Evolutionary conservation across 2,888 invertebrate species (phyloP), one percentile per base, ranked within the genome.

Genomic region (Phlogophora meticulosa): DNA sequence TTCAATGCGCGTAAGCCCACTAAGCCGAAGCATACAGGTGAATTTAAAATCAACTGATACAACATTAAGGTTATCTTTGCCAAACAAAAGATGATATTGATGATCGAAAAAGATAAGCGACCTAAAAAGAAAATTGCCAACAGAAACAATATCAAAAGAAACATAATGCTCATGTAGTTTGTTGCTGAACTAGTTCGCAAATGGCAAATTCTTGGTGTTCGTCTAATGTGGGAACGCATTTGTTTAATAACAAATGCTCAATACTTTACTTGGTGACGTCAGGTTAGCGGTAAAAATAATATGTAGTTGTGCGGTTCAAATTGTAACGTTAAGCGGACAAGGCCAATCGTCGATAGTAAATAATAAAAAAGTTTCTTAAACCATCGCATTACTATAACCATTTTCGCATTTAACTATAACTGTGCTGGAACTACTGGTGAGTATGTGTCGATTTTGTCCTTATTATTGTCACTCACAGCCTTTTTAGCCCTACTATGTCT

Each of bases 221-320:
- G 72, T 73, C 72, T 83, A 83, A 83, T 85, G 83, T 86, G 85
- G 83, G 85, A 89, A 86, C 80, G 53, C 63, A 82, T 84, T 84
- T 85, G 81, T 82, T 83, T 82, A 85, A 85, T 85, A 88, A 85
- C 87, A 83, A 84, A 84, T 80, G 66, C 81, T 82, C 68, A 79
- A 83, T 84, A 78, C 76, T 81, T 81, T 84, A 78, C 76, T 81
- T 81, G 73, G 75, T 86, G 84, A 85, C 86, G 85, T 85, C 83
- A 84, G 61, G 43, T 66, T 85, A 88, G 82, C 86, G 78, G 86
- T 87, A 71, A 82, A 81, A 77, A 75, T 73, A 75, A 72, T 73
- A 28, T 40, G 34, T 42, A 69, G 59, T 40, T 38, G 66, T 64
- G 46, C 59, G 58, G 67, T 52, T 62, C 62, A 79, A 81, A 59